Base-by-base conservation (phyloP, 2,888 invertebrate species). In the Boloria selene region DNA sequence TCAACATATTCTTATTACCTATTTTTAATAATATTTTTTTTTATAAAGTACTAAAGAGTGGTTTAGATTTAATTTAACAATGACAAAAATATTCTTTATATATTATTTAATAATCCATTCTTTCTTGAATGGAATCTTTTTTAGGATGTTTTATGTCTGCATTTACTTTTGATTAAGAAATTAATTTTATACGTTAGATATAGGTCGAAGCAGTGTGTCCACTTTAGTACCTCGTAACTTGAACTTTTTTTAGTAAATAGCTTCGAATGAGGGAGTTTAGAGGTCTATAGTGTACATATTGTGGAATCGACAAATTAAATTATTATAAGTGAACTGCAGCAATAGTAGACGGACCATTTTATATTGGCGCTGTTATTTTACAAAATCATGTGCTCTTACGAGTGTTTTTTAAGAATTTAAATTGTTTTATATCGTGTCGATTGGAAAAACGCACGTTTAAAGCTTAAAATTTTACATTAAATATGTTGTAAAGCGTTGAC, bases 401-500 rank as follows among this genome's bases (percentile, higher is more conserved):
- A 45, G 22, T 14, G 10, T 22, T 56, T 55, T 56, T 56, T n/a
- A 56, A 45, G 18, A 50, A 50, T 14, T 13, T 18, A 22, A 50
- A 10, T 22, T 53, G 16, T 53, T 63, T 63, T 62, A 18, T 53
- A 31, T 22, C 17, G 49, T 49, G 17, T 61, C 26, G 31, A 38
- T 38, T 61, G 53, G 18, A 31, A 52, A 31, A 22, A 54, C 31
- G 16, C 17, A 61, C 22, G 38, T 56, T 49, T 52, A 49, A 56
- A 54, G 64, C 69, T 60, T 62, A 42, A 67, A 68, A 62, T 68
- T 68, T 67, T 65, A 72, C 69, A 69, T 70, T 69, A 63, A 67
- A 65, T 72, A 71, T 61, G 70, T 68, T 61, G 47, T 59, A 67
- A 69, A 68, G 52, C 66, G 72, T 73, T 72, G 69, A 61, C 65